These are phyloP conservation scores for Clarias gariepinus DNA, from an alignment of 2,113 vertebrate species.

Conservation along the genomic window DNA sequence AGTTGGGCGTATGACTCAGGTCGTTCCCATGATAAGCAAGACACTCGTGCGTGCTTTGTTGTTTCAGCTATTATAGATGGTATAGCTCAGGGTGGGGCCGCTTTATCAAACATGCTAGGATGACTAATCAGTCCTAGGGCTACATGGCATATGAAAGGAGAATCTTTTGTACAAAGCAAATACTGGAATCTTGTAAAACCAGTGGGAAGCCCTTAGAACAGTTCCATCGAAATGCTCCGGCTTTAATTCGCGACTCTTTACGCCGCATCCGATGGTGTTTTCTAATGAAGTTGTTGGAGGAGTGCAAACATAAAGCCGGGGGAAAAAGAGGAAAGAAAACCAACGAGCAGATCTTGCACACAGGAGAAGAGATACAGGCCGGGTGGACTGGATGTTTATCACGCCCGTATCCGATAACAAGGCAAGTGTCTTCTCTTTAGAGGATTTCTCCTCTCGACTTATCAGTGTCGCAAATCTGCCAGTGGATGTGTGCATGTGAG, in stretches of 20 bases:
- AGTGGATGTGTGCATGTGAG: background rate
- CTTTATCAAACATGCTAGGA: constrained; percentile 53
- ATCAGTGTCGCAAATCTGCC: constrained; percentile 24
- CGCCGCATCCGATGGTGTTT: background rate
- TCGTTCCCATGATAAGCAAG: constrained; percentile 46
- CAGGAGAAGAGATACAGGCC: constrained; percentile 7
- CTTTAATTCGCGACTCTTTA: background rate
- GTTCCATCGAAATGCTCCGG: background rate
- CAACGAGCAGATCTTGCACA: background rate
- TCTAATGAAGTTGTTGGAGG: background rate
- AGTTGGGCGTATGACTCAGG: constrained; percentile 26
- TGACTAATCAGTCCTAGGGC: constrained; percentile 54
- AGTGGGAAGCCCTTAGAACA: constrained; percentile 27
- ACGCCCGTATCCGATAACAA: constrained; percentile 40
- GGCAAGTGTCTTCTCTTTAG: constrained; percentile 38
- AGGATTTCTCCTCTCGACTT: background rate
- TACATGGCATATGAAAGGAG: constrained; percentile 51
- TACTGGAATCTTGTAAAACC: constrained; percentile 56
- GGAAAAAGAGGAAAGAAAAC: background rate
- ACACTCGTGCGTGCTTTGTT: constrained; percentile 46
- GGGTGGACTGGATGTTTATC: constrained; percentile 29
- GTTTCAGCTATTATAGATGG: constrained; percentile 47
- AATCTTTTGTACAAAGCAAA: constrained; percentile 49
- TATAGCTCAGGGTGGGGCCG: constrained; percentile 54
- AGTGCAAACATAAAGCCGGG: background rate